Conservation (phyloP, 2,113 vertebrate genomes). For the Clupea harengus region DNA sequence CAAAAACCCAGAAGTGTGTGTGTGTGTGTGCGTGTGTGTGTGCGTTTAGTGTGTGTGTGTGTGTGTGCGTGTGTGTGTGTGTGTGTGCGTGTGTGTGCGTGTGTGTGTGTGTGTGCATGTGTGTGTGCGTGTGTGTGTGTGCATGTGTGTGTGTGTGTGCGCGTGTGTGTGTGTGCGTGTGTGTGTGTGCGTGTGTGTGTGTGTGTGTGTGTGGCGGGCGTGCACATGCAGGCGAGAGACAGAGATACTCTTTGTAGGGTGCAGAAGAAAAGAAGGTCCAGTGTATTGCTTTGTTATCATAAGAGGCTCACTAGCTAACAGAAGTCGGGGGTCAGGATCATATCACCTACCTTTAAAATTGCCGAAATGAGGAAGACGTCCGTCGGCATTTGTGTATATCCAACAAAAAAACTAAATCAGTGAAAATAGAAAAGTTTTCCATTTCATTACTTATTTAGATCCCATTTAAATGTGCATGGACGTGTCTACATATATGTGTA, state of each 20-base stretch:
- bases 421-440: not conserved
- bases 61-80: not conserved
- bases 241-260: not conserved
- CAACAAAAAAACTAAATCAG: not conserved
- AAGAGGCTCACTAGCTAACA: not conserved
- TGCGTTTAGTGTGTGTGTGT: not conserved
- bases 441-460: not conserved
- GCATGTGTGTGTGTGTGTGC: not conserved
- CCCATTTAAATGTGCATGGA: not conserved
- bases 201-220: not conserved
- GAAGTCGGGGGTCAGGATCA: not conserved
- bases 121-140: not conserved
- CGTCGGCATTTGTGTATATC: not conserved
- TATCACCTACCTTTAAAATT: not conserved
- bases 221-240: not conserved
- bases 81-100: not conserved
- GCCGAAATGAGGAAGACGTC: not conserved
- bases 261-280: not conserved
- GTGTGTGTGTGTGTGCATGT: not conserved
- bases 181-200: not conserved
- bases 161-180: not conserved
- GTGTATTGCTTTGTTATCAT: conserved; percentile 6
- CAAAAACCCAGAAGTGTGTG: not conserved
- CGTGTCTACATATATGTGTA: not conserved
- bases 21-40: not conserved